Base-by-base conservation (phyloP, 2,113 vertebrate species). In the Xiphophorus couchianus region DNA sequence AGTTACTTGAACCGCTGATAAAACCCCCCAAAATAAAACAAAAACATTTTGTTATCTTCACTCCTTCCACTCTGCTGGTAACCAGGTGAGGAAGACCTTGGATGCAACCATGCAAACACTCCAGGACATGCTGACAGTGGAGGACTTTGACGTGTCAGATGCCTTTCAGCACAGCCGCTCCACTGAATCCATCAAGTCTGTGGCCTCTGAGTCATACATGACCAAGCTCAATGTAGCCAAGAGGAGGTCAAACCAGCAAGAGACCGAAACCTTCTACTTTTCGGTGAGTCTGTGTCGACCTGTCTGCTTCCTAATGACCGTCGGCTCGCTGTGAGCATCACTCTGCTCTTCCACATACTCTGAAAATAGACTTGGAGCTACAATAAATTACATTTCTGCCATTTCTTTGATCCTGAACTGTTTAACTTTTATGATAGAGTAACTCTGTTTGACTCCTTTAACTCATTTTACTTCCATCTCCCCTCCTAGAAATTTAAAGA, bases 131-230 rank as follows among this genome's bases (percentile, higher is more conserved):
- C 94, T 99, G 94, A 99, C 97, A 0, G 97, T 98, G 73, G 98
- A 99, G 87, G 98, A 99, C 91, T 99, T 99, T 71, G 98, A 99
- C 3, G 97, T 99, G 73, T 98, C 98, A 0, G 98, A 99, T 0
- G 97, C 98, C 81, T 99, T 99, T 95, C 97, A 99, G 73, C 98
- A 99, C 30, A 98, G 97, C 84, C 96, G 98, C 82, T 99, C 98
- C 88, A 99, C 97, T 1, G 98, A 99, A 86, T 99, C 98, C 0
- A 94, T 99, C 62, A 98, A 97, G 89, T 98, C 97, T 0, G 96
- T 97, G 31, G 96, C 96, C 29, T 97, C 97, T 0, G 98, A 99
- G 90, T 96, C 96, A 62, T 99, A 99, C 91, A 99, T 99, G 97
- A 98, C 96, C 91, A 99, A 99, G 88, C 82, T 96, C 87, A 99